Percentiles rank a stretch among this genome's conserved stretches.
Evolutionary conservation across 2,888 invertebrate species (phyloP).

Genomic region (Gonocerus acuteangulatus): DNA sequence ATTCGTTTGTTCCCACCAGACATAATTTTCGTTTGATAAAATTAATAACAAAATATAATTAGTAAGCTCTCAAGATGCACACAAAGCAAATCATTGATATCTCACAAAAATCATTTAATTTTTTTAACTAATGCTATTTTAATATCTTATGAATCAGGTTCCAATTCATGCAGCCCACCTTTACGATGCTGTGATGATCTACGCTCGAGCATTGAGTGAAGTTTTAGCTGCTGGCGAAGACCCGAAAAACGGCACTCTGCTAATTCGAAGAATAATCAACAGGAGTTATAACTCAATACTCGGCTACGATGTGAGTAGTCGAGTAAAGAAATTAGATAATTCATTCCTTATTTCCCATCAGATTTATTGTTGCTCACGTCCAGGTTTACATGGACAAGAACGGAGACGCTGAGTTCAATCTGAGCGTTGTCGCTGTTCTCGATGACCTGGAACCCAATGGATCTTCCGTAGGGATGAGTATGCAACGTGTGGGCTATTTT

Average conservation of each 20-base stretch:
- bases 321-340: too few species aligned
- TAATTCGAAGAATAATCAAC: conserved; percentile 69
- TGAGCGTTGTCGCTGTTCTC: conserved; percentile 71
- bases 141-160: too few species aligned
- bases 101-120: too few species aligned
- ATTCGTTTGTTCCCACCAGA: too few species aligned
- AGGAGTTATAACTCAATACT: conserved; percentile 68
- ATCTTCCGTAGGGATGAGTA: conserved; percentile 54
- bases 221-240: conserved; percentile 59
- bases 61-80: too few species aligned
- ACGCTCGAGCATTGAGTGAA: conserved; percentile 73
- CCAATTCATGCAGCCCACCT: conserved; percentile 75
- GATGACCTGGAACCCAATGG: conserved; percentile 51
- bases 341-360: too few species aligned
- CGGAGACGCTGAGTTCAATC: conserved; percentile 88
- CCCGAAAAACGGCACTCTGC: conserved; percentile 65
- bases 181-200: conserved; percentile 80
- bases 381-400: conserved; percentile 77
- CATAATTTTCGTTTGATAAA: too few species aligned
- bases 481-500: conserved; percentile 71
- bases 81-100: too few species aligned
- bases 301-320: conserved; percentile 63
- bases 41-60: too few species aligned
- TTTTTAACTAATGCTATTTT: too few species aligned
- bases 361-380: too few species aligned